Conservation (phyloP, 1,140 invertebrate species). For the Cydia splendana region DNA sequence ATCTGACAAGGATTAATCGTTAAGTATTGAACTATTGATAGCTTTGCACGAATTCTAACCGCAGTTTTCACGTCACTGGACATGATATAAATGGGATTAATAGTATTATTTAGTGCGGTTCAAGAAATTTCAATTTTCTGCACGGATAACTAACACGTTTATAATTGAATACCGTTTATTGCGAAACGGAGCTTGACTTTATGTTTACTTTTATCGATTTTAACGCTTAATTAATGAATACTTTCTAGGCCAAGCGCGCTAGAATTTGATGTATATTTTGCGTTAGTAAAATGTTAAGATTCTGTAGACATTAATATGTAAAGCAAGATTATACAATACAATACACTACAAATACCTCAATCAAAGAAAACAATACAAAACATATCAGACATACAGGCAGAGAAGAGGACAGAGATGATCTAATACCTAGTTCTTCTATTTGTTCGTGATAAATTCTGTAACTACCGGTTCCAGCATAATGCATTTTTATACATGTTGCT, state of each 20-base stretch:
- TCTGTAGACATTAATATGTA: too few species aligned
- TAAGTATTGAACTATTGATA: not conserved
- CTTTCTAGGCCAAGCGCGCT: not conserved
- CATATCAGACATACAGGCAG: too few species aligned
- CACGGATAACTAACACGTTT: not conserved
- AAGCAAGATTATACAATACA: too few species aligned
- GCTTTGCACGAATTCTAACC: slow-evolving; percentile 1
- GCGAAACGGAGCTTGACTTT: slow-evolving; percentile 1
- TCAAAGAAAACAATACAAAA: too few species aligned
- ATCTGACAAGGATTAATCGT: slow-evolving; percentile 3
- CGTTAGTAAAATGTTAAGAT: too few species aligned
- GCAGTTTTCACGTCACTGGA: not conserved
- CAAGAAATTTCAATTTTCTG: not conserved
- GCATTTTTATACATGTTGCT: too few species aligned
- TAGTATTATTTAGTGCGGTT: too few species aligned
- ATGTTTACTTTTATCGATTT: not conserved
- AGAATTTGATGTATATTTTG: not conserved
- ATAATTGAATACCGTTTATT: not conserved
- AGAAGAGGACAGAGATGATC: too few species aligned
- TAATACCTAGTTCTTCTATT: too few species aligned
- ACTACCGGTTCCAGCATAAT: too few species aligned
- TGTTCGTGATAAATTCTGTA: too few species aligned
- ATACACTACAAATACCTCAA: too few species aligned
- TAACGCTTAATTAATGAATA: not conserved
- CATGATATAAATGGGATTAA: slow-evolving; percentile 3